These are phyloP conservation scores for Tricholauxania praeusta DNA, from an alignment of 2,888 invertebrate genomes.

Conservation along the genomic window DNA sequence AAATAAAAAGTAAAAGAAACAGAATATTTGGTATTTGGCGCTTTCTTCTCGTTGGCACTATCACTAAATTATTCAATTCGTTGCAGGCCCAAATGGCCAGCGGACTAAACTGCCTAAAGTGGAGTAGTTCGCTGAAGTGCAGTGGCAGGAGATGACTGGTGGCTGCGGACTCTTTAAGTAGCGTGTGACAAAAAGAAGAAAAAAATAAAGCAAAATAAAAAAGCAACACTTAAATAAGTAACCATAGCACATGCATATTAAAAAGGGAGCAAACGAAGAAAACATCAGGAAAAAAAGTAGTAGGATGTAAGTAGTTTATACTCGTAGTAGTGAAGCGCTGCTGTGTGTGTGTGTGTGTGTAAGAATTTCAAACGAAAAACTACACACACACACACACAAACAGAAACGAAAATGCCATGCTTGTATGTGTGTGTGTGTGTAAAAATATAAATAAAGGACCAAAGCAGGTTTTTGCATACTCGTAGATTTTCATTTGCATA, in stretches of 20 bases:
- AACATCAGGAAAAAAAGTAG: background rate
- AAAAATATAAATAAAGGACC: too few relatives aligned
- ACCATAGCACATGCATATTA: background rate
- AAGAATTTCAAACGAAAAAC: conserved; percentile 12
- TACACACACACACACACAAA: conserved; percentile 1
- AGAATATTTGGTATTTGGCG: background rate
- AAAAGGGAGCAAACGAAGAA: background rate
- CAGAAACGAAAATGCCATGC: too few relatives aligned
- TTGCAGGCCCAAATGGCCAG: conserved; percentile 12
- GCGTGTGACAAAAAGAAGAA: background rate
- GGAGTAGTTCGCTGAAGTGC: too few relatives aligned
- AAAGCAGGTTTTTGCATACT: too few relatives aligned
- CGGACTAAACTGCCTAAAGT: too few relatives aligned
- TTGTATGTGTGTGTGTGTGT: too few relatives aligned
- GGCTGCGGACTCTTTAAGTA: conserved; percentile 11
- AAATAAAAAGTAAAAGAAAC: background rate
- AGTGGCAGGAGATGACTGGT: background rate
- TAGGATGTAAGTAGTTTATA: too few relatives aligned
- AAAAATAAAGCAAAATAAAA: background rate
- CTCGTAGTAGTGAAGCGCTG: background rate
- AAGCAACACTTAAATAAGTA: background rate
- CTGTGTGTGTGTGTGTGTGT: background rate
- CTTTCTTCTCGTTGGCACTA: background rate
- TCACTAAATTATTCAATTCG: conserved; percentile 25
- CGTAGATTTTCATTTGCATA: conserved; percentile 3